Conservation (phyloP, 1,140 invertebrate genomes). For the Aporrectodea caliginosa region DNA sequence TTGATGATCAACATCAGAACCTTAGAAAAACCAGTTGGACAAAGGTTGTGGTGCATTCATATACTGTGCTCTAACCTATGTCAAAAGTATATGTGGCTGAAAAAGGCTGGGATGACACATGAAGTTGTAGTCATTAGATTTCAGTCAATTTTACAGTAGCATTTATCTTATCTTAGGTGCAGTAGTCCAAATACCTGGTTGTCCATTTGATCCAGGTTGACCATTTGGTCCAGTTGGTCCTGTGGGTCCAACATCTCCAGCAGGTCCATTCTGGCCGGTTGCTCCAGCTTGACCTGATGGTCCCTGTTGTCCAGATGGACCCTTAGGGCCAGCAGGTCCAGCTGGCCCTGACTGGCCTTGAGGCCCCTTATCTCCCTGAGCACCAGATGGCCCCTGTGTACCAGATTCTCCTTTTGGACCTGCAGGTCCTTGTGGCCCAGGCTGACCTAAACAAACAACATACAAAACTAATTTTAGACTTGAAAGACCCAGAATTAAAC, state of each 20-base stretch:
- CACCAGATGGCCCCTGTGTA: conserved; percentile 35
- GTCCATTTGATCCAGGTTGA: conserved; percentile 64
- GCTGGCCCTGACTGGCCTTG: conserved; percentile 58
- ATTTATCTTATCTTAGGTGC: neutral
- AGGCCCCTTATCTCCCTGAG: conserved; percentile 43
- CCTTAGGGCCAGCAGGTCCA: conserved; percentile 28
- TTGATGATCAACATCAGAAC: too few relatives aligned
- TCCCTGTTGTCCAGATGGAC: conserved; percentile 1
- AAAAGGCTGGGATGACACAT: too few relatives aligned
- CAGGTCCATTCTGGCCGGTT: conserved; percentile 27
- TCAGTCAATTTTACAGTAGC: too few relatives aligned
- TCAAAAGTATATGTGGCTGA: too few relatives aligned
- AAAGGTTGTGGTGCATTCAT: too few relatives aligned
- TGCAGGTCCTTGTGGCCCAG: conserved; percentile 11
- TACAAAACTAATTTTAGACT: neutral
- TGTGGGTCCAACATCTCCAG: conserved; percentile 36
- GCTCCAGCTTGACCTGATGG: conserved; percentile 63
- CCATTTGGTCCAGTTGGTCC: conserved; percentile 67
- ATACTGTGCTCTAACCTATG: too few relatives aligned
- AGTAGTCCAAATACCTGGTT: conserved; percentile 34
- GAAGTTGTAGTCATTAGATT: too few relatives aligned
- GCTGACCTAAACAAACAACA: neutral
- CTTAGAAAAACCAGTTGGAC: too few relatives aligned
- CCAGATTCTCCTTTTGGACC: conserved; percentile 12
- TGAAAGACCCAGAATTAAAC: neutral